Base-by-base conservation (phyloP, 2,113 vertebrate species). In the Pholis gunnellus region DNA sequence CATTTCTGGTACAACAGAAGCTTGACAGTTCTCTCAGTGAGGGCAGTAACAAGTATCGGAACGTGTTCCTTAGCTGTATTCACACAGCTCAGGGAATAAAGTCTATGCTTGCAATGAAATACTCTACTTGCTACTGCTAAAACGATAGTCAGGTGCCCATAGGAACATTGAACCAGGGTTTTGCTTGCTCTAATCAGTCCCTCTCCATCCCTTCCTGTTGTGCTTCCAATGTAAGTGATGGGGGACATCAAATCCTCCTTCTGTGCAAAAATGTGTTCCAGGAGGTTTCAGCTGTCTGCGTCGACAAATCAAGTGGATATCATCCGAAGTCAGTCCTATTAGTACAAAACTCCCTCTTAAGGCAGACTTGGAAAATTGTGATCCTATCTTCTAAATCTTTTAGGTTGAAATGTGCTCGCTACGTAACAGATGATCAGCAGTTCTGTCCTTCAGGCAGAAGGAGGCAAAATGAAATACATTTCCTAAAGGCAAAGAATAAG, bases 1-100 rank as follows among this genome's bases (percentile, higher is more conserved):
- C 56, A n/a, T 56, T 72, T 84, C 72, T 83, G 15, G 27, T 31
- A 73, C 83, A 81, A 76, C 44, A 42, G 57, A 59, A 61, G 79
- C 73, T 9, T 76, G 83, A 61, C 76, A 64, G 85, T 40, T 60
- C 25, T 67, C 64, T 75, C 38, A 61, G 52, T 11, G 10, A 59
- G 44, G 63, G 31, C 44, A 34, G 38, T 14, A 20, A 52, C 74
- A 74, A 60, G 36, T n/a, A 50, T 11, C 82, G 42, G 20, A 44
- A 71, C 64, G 38, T 63, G 56, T 70, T 61, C 72, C 40, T 40
- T 10, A 17, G 63, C 44, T 74, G 71, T 76, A 50, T 40, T 81
- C 29, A 71, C 0, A 18, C 7, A 31, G 67, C 25, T 56, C 20
- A 78, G 63, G 50, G 50, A 42, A 29, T 72, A 52, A 6, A 42